Base-by-base conservation (phyloP, 35 echinoderm and acorn worm species). In the Heliocidaris erythrogramma region DNA sequence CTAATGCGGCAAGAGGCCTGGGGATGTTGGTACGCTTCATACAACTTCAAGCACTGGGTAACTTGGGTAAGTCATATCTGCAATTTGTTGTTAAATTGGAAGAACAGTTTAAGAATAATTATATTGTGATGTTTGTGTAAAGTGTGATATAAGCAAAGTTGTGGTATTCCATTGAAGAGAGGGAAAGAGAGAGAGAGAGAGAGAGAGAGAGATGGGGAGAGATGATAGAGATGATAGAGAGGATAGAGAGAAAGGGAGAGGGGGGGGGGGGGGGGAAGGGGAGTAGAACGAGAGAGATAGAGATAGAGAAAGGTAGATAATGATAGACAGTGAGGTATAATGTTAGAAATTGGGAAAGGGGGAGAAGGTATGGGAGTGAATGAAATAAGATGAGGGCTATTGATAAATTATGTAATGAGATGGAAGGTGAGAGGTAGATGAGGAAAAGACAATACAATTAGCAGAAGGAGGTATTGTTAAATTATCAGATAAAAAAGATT, bases 1-100 rank as follows among this genome's bases (percentile, higher is more conserved):
- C 98, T 5, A 99, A 99, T 93, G 92, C 96, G 16, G 98, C 97
- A 30, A 21, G 98, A 91, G 98, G 95, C n/a, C 85, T 99, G 0
- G 98, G 98, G 5, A 94, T 97, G 59, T 96, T 99, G 7, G 89
- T 96, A 32, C 94, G 96, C 24, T 96, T 96, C 53, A 71, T 95
- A 59, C 92, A 86, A 31, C 60, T 92, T 17, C 94, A 97, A 16
- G 95, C 98, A 47, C 59, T 97, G 86, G 95, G 98, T 99, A 96
- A 97, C 95, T 91, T 97, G 86, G 95, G 98, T 99, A 96, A 97
- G 96, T 91, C 69, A 84, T 29, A 84, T 29, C 30, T 35, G 24
- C 14, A 13, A 14, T 89, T 32, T 32, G 32, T 17, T 60, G 2
- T 53, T 93, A 42, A 42, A 3, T 42, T 42, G 35, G 35, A 42